Evolutionary conservation across 1,140 invertebrate species (phyloP), one percentile per base, ranked within the genome.

Genomic region (Bathynomus jamesi): DNA sequence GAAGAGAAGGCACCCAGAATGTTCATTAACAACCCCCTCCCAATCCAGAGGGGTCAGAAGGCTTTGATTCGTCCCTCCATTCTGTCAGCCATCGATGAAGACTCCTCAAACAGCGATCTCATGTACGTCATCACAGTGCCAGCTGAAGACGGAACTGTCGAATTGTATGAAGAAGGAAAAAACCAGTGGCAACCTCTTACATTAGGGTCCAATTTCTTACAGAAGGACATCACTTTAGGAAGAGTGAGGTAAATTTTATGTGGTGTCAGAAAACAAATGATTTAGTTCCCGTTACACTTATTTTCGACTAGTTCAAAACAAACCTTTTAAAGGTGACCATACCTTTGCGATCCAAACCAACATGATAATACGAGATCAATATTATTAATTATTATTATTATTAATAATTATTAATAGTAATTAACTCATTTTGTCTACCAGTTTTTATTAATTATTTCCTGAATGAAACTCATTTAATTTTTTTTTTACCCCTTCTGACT

Each of bases 51-150:
- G 29, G 75, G 75, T 7, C 31, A 69, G 13, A 46, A 65, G 5
- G 32, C 66, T 13, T 27, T 73, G 3, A 46, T 76, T 13, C 69
- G 61, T 27, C 61, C 63, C 10, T 67, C 61, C 4, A 29, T 61
- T 5, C 68, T 76, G n/a, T 60, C 67, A 21, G 75, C 75, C 31
- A 67, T 62, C 17, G 75, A 76, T 32, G 64, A 53, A 31, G 75
- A 76, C 40, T 71, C 71, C 21, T 65, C 69, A 7, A 61, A 65
- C 17, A 64, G 65, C 10, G 60, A 65, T 40, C 69, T 76, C 24
- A 53, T 72, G 29, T 76, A 70, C 63, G 65, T 72, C 8, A 65
- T 76, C 31, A 76, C 70, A 13, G 28, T 61, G 28, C 46, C 72
- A 4, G 71, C 75, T 17, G 27, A 30, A 21, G 61, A 69, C 32